Evolutionary conservation across 2,888 invertebrate species (phyloP), one percentile per base, ranked within the genome.

Genomic region (Glyphotaelius pellucidus): DNA sequence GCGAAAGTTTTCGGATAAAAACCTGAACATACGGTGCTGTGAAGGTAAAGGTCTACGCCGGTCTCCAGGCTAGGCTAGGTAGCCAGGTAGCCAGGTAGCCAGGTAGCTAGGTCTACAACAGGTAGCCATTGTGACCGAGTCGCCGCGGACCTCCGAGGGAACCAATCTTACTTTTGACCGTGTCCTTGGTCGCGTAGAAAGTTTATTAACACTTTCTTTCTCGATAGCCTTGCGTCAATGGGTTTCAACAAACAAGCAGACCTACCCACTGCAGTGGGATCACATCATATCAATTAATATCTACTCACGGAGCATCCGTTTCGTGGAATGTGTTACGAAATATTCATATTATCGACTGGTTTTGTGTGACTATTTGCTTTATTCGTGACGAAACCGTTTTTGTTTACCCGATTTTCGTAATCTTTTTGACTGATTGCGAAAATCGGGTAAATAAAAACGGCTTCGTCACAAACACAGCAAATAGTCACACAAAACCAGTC

Each of bases 151-250:
- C 38, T 79, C 80, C 32, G 91, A 38, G 32, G 81, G 81, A 81
- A 31, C 81, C 32, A 7, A 35, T 38, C n/a, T 79, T 47, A 81
- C 38, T 79, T 47, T 32, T 30, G 81, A 81, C n/a, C 32, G 67
- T 91, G 92, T 90, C 92, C 92, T 93, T 93, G 92, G 90, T 90
- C 38, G 80, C 89, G 89, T 91, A 92, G 92, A 92, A 92, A 93
- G 92, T 92, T 84, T n/a, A 35, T 81, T 89, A 91, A 91, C 92
- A 92, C 91, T 91, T 91, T 91, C 92, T 93, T 93, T 93, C 92
- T 92, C 90, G 67, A 35, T 84, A 90, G 80, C 90, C 92, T 92
- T 84, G 90, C 88, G 92, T 90, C 86, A 92, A 92, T 87, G 80
- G 79, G 31, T 84, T 31, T n/a, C 67, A n/a, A 85, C 25, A 15